These are phyloP conservation scores for Phrynosoma blainvillii DNA, from an alignment of 2,113 vertebrate genomes.

Conservation along the genomic window DNA sequence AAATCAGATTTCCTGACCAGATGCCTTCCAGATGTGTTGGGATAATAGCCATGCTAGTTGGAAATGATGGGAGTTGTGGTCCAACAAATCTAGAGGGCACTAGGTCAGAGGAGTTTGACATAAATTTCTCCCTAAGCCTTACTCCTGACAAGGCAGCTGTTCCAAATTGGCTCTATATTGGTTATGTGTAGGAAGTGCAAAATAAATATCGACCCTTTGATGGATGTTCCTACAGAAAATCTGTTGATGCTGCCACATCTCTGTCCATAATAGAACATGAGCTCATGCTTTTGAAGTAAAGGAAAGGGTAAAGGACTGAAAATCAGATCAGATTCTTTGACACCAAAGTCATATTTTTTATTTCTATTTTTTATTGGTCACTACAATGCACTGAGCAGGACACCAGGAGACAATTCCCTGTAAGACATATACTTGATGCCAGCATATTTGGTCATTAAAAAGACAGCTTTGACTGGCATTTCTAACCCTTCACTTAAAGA, in stretches of 20 bases:
- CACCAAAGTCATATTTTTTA: no score
- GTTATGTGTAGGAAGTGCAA: neutral
- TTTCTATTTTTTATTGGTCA: neutral
- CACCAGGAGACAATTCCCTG: neutral
- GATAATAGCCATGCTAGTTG: neutral
- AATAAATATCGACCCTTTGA: neutral
- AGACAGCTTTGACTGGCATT: neutral
- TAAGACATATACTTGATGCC: no score
- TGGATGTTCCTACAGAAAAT: neutral
- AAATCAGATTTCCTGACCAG: slow-evolving; percentile 6
- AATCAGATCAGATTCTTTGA: no score
- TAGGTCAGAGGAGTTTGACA: no score
- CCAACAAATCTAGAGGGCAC: neutral
- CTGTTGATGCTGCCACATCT: neutral
- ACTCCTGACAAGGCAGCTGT: neutral
- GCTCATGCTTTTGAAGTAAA: no score
- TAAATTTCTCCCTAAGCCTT: no score
- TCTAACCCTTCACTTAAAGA: neutral
- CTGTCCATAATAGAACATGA: neutral
- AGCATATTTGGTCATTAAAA: no score
- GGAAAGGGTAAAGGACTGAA: no score
- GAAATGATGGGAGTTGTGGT: neutral
- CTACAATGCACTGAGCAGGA: neutral
- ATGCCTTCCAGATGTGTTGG: neutral
- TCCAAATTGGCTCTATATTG: fast-evolving